phyloP scores from a whole-genome alignment of 2,888 invertebrate species.

The Pyrocoelia pectoralis region DNA sequence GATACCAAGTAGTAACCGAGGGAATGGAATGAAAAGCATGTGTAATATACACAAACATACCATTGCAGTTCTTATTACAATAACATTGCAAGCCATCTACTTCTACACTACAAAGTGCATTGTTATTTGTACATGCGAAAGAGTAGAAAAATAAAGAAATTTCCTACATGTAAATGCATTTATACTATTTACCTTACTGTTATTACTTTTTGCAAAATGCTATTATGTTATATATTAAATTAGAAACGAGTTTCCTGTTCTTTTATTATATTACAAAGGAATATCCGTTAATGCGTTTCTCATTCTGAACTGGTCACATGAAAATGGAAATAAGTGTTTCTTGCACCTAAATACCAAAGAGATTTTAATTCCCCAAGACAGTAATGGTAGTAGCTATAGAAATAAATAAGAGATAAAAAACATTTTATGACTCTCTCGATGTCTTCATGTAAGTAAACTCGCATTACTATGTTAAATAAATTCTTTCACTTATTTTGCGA shows the following conservation, averaged over 20 bases:
- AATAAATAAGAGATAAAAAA: no score
- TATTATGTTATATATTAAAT: not conserved
- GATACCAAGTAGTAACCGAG: conserved; percentile 4
- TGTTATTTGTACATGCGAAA: conserved; percentile 14
- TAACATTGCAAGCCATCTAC: conserved; percentile 13
- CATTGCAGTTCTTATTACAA: conserved; percentile 31
- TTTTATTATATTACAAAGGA: not conserved
- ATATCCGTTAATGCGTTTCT: no score
- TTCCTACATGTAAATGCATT: not conserved
- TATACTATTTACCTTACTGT: not conserved
- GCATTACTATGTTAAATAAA: no score
- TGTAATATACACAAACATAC: not conserved
- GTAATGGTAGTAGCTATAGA: no score
- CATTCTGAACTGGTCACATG: no score
- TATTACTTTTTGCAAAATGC: not conserved
- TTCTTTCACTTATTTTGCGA: no score
- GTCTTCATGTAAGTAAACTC: no score
- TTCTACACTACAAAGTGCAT: conserved; percentile 22
- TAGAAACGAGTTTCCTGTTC: not conserved
- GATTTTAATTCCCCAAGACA: no score
- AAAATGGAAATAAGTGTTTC: no score
- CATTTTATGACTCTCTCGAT: no score
- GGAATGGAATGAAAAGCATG: conserved; percentile 20
- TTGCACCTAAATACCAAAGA: no score
- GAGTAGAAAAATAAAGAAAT: conserved; percentile 6